Base-by-base conservation (phyloP, 1,140 invertebrate species). In the Arion vulgaris region DNA sequence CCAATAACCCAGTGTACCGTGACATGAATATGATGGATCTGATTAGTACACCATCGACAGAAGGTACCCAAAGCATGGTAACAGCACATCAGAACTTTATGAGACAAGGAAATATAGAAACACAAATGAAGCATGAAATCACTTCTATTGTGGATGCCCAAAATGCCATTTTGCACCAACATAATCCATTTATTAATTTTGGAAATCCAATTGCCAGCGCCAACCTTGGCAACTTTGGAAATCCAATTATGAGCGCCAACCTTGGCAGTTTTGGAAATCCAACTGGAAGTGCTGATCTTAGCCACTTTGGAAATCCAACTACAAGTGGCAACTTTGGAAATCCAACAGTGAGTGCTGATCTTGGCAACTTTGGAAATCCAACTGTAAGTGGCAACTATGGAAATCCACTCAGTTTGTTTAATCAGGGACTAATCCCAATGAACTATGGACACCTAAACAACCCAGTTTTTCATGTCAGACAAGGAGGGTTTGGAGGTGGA, bases 11-110 rank as follows among this genome's bases (percentile, higher is more conserved):
- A 11, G 39, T 71, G 1, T 57, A 69, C 11, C 36, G 78, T n/a
- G 68, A 80, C 38, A 80, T 80, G 78, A 80, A 80, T 45, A 69
- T 80, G 78, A 80, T 80, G 78, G 78, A 80, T 49, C 38, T 80
- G 9, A 53, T 80, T n/a, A 80, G 39, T 26, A 23, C 66, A 28
- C 28, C 71, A 2, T 26, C 38, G 19, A 38, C 38, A 26, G 26
- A 49, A 5, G 23, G n/a, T 32, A 9, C 71, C 32, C 41, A 41
- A 39, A 39, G 5, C 26, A 32, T 73, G 9, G 36, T 38, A 49
- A 11, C 41, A 28, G 2, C 36, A 26, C n/a, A 49, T 73, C 36
- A 7, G n/a, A 28, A 34, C 28, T 32, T 66, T 66, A 7, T 66
- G 5, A 66, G 28, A 7, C 62, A 66, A 17, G 62, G 28, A 32